These are phyloP conservation scores for Epirrhoe tristata DNA, from an alignment of 2,888 invertebrate species.

Conservation along the genomic window DNA sequence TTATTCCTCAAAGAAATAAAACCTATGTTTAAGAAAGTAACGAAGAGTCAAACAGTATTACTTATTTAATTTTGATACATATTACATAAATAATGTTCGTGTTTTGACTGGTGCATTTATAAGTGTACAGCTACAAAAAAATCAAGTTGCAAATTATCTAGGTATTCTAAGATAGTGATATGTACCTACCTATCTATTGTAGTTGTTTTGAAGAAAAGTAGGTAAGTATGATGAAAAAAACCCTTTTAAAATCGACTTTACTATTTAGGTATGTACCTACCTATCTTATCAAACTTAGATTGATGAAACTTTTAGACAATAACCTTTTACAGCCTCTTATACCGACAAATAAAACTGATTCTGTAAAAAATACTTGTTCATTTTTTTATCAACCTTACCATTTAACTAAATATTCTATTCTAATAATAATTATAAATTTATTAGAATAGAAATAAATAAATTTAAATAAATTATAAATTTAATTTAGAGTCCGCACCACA, in stretches of 20 bases:
- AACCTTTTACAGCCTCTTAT: slow-evolving; percentile 82
- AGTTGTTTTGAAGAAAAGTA: slow-evolving; percentile 46
- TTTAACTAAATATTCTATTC: too few species aligned
- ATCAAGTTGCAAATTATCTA: slow-evolving; percentile 29
- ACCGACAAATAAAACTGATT: slow-evolving; percentile 81
- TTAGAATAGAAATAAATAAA: too few species aligned
- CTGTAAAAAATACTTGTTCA: slow-evolving; percentile 60
- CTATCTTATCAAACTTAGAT: slow-evolving; percentile 67
- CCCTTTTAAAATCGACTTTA: slow-evolving; percentile 55
- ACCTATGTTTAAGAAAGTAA: slow-evolving; percentile 55
- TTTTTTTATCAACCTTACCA: slow-evolving; percentile 6
- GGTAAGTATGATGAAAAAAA: slow-evolving; percentile 13
- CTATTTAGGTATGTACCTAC: slow-evolving; percentile 51
- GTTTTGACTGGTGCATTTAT: slow-evolving; percentile 63
- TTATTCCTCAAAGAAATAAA: slow-evolving; percentile 50
- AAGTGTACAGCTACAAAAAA: slow-evolving; percentile 47
- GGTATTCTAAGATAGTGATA: slow-evolving; percentile 14
- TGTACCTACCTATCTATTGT: slow-evolving; percentile 29
- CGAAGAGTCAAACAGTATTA: slow-evolving; percentile 81
- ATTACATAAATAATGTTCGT: slow-evolving; percentile 57
- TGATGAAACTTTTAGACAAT: slow-evolving; percentile 81
- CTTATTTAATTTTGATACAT: slow-evolving; percentile 57
- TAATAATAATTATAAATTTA: too few species aligned
- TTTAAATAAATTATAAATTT: too few species aligned
- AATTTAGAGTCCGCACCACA: too few species aligned